Base-by-base conservation (phyloP, 2,113 vertebrate genomes). In the Thomomys bottae region DNA sequence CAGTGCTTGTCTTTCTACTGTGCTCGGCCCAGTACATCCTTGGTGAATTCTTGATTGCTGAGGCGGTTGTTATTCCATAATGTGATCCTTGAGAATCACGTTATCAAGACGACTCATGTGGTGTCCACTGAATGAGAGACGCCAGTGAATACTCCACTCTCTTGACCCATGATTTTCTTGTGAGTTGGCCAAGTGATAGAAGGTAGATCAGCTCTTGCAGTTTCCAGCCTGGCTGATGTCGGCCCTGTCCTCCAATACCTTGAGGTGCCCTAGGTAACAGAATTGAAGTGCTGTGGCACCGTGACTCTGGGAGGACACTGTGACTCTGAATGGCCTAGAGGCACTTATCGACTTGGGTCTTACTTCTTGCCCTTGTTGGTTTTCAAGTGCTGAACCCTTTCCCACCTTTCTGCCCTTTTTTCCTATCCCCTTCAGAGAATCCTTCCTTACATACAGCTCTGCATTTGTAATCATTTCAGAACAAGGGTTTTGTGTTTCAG, bases 291-390 rank as follows among this genome's bases (percentile, higher is more conserved):
- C 20, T 30, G 5, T 3, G 0, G 8, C 18, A 34, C 5, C 0
- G 59, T 26, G 42, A 26, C 2, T 8, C 15, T 4, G 38, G 12
- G 30, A n/a, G n/a, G n/a, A n/a, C n/a, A n/a, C n/a, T n/a, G n/a
- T n/a, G n/a, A n/a, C n/a, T n/a, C n/a, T n/a, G n/a, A n/a, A n/a
- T n/a, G n/a, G n/a, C n/a, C n/a, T n/a, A n/a, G 28, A 14, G 64
- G 28, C 32, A 21, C 20, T 0, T 21, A 2, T 0, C 3, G 14
- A 23, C 10, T 18, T 12, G n/a, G 15, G 11, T 34, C 38, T 72
- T 12, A 1, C 5, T 17, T 8, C 10, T 0, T 30, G 24, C 5
- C 67, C 10, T 0, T 30, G 24, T 5, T 49, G 11, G 32, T 59
- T 66, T 45, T 66, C 4, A 59, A 63, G 73, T 32, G 10, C 10